Evolutionary conservation across 2,113 vertebrate species (phyloP), one percentile per base, ranked within the genome.

Genomic region (Mustela nigripes): DNA sequence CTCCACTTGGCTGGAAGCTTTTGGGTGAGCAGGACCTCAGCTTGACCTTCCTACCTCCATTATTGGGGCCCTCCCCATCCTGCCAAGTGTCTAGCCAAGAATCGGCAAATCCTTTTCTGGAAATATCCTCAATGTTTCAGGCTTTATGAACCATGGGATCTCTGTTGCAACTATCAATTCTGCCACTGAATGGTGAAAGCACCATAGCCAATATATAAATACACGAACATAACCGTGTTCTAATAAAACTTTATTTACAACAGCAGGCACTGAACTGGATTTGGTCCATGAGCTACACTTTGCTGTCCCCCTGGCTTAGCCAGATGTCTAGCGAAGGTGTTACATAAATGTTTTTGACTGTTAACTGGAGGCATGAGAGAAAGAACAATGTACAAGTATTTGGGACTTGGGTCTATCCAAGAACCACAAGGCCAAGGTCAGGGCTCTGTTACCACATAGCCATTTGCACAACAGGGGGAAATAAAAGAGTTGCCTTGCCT

Each of bases 111-210:
- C 5, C 1, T 28, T 14, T 16, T 56, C 58, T 69, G 48, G 53
- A 56, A 62, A 63, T 8, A 6, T 4, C 8, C 19, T 21, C 14
- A n/a, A 4, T 45, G 11, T 42, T 79, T 76, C 31, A 11, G 33
- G 4, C 53, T 69, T 28, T 31, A 26, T 0, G 5, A 65, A 21
- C 50, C 9, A 0, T n/a, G 1, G 1, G 74, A 6, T 33, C 22
- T 80, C 22, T 42, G 16, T 31, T 4, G 1, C 9, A 22, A 10
- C 0, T 24, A 7, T 19, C 22, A 7, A 0, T 11, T 22, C 71
- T n/a, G 18, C 45, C 62, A 14, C 3, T 14, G 24, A 2, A 33
- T 45, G 2, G 0, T 0, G 4, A 74, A 63, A 33, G 42, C 11
- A 45, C 78, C 8, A 1, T 4, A 16, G 62, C 11, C 7, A 7